Evolutionary conservation across 2,113 vertebrate genomes (phyloP).

Genomic region (Holacanthus passer): DNA sequence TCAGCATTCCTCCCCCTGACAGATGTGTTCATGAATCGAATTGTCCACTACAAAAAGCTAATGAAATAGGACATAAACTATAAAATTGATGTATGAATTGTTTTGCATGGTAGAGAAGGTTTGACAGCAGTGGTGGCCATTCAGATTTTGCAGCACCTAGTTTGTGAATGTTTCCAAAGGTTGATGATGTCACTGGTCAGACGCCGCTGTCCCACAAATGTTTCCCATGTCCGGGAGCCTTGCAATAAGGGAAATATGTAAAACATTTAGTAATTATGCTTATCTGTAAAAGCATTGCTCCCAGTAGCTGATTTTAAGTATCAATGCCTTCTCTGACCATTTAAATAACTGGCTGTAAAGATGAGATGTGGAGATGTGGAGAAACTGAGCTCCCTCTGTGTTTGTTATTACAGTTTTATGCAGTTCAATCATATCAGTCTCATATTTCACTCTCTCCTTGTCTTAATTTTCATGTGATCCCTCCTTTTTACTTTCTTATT

Average conservation of each 20-base stretch:
- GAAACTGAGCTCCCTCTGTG: background rate
- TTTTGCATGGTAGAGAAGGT: conserved; percentile 21
- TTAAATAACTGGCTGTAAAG: background rate
- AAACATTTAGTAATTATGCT: background rate
- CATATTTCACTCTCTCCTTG: background rate
- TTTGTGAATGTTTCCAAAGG: conserved; percentile 15
- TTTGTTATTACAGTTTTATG: background rate
- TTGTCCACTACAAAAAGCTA: background rate
- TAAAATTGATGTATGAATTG: conserved; percentile 25
- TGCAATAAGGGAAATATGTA: background rate
- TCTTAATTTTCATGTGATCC: background rate
- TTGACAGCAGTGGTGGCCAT: conserved; percentile 18
- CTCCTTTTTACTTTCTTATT: background rate
- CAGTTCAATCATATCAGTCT: background rate
- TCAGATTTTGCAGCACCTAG: conserved; percentile 28
- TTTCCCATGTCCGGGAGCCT: background rate
- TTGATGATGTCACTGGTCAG: conserved; percentile 1
- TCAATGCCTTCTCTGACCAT: background rate
- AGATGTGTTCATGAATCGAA: conserved; percentile 8
- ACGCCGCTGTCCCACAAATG: background rate
- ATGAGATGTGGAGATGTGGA: background rate
- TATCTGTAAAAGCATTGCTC: background rate
- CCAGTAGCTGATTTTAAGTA: background rate
- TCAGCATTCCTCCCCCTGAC: background rate
- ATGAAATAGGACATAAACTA: conserved; percentile 10